These are phyloP conservation scores for Xyrichtys novacula DNA, from an alignment of 2,797 vertebrate species.

Conservation along the genomic window DNA sequence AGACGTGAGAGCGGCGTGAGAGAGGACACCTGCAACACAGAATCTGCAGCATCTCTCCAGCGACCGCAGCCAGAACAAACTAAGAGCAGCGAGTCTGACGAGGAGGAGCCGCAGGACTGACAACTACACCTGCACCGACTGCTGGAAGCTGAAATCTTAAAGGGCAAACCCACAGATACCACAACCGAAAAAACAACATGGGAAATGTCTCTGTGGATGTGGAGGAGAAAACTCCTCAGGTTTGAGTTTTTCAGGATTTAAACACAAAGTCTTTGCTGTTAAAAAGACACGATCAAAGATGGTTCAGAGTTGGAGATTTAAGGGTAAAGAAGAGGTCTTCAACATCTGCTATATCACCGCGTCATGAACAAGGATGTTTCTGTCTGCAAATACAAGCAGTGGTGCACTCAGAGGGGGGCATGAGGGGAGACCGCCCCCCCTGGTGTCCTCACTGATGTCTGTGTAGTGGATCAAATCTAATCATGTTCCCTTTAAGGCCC, in stretches of 20 bases:
- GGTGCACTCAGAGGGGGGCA: no score
- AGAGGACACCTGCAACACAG: slow-evolving; percentile 30
- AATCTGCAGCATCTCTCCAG: slow-evolving; percentile 42
- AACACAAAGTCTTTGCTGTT: neutral
- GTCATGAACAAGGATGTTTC: no score
- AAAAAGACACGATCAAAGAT: no score
- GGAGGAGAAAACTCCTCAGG: neutral
- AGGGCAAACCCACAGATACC: neutral
- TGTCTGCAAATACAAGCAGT: no score
- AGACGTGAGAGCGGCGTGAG: slow-evolving; percentile 36
- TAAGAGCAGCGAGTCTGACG: slow-evolving; percentile 9
- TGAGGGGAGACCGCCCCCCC: no score
- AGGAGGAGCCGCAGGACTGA: slow-evolving; percentile 12
- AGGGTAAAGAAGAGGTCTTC: no score
- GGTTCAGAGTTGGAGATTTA: no score
- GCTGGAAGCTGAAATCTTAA: slow-evolving; percentile 18
- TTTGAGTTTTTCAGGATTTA: neutral
- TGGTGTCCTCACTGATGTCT: no score
- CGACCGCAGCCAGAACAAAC: slow-evolving; percentile 18
- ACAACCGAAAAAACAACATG: neutral
- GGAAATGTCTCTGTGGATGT: neutral
- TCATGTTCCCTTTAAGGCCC: no score
- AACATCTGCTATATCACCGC: no score
- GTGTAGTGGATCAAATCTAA: no score
- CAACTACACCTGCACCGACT: slow-evolving; percentile 4